phyloP scores from a whole-genome alignment of 2,113 vertebrate species.

The Tenebrosternarchus preto region DNA sequence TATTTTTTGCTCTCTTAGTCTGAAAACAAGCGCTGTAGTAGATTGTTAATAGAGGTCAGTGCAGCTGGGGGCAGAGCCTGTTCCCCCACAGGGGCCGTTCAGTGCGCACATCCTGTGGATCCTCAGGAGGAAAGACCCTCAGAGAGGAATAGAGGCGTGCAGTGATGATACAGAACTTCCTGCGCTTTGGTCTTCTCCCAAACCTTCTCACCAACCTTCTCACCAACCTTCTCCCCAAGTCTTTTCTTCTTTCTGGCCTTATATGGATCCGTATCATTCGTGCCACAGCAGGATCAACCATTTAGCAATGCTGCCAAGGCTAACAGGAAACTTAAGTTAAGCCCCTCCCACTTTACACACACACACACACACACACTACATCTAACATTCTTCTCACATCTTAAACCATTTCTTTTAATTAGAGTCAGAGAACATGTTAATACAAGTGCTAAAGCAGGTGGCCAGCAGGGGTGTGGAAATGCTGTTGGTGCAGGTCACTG shows the following conservation, averaged over 20 bases:
- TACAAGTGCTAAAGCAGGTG: not conserved
- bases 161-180: slow-evolving; percentile 42
- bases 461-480: not conserved
- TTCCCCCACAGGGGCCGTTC: slow-evolving; percentile 4
- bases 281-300: slow-evolving; percentile 12
- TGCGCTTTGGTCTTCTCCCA: slow-evolving; percentile 29
- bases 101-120: slow-evolving; percentile 38
- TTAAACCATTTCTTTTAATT: not conserved
- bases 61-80: no score
- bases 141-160: slow-evolving; percentile 29
- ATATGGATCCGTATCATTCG: not conserved
- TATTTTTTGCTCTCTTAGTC: no score
- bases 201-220: no score
- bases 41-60: not conserved
- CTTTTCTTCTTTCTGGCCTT: slow-evolving; percentile 22
- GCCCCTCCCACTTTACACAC: slow-evolving; percentile 2
- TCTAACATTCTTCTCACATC: not conserved
- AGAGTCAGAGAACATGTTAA: not conserved
- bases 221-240: no score
- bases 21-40: not conserved
- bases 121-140: not conserved
- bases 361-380: not conserved
- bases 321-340: slow-evolving; percentile 10
- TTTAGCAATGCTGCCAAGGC: slow-evolving; percentile 13
- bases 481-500: not conserved